Conservation (phyloP, 2,888 invertebrate species). For the Caenorhabditis wallacei region DNA sequence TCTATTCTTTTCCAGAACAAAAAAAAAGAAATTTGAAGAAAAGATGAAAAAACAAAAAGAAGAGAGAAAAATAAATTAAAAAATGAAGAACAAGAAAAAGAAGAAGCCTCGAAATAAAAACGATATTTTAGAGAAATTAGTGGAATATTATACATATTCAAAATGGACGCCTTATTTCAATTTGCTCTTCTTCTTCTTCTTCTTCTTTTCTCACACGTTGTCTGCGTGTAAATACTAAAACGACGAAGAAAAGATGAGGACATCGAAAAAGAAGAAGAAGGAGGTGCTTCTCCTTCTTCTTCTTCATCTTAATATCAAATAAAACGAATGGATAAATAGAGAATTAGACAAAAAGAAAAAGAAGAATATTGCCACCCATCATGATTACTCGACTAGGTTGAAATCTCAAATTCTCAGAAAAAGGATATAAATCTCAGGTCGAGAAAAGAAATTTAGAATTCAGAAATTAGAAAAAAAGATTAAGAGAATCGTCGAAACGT, state of each 20-base stretch:
- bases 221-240: slow-evolving; percentile 50
- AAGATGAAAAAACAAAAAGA: slow-evolving; percentile 22
- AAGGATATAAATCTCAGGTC: not conserved
- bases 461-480: too few relatives aligned
- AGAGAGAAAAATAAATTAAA: slow-evolving; percentile 15
- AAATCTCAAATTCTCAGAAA: not conserved
- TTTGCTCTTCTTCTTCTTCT: slow-evolving; percentile 24
- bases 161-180: slow-evolving; percentile 21
- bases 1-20: not conserved
- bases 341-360: slow-evolving; percentile 15
- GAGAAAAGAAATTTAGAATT: too few relatives aligned
- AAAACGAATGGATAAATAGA: slow-evolving; percentile 6
- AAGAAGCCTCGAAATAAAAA: slow-evolving; percentile 39
- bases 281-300: slow-evolving; percentile 6
- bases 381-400: not conserved
- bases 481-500: too few relatives aligned
- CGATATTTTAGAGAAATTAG: slow-evolving; percentile 59
- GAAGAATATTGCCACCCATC: not conserved
- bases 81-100: slow-evolving; percentile 38
- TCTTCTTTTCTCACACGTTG: slow-evolving; percentile 25
- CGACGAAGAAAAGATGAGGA: slow-evolving; percentile 35
- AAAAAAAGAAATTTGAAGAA: slow-evolving; percentile 13
- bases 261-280: slow-evolving; percentile 21
- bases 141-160: slow-evolving; percentile 42
- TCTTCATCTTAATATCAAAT: too few relatives aligned